Conservation (phyloP, 2,888 invertebrate genomes). For the Drosophila picticornis region DNA sequence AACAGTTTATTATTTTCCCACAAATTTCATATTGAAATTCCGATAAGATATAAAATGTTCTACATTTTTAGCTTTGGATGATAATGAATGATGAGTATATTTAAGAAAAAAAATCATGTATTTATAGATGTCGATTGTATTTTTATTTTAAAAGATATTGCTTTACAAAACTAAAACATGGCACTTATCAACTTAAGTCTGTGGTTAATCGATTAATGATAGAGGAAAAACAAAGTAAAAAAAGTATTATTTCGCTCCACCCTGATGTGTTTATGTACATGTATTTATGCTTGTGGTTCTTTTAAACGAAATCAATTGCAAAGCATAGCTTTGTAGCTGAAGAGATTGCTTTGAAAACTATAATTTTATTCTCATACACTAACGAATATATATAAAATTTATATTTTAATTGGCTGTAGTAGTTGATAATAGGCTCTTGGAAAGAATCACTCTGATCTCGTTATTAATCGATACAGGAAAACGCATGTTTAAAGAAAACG, state of each 20-base stretch:
- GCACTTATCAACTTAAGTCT: not conserved
- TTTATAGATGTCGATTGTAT: not conserved
- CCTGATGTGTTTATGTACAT: not conserved
- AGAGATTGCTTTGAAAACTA: not conserved
- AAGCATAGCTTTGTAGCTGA: not conserved
- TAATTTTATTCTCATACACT: not conserved
- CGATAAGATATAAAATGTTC: not conserved
- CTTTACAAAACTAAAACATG: not conserved
- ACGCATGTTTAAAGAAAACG: not conserved
- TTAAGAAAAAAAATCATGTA: not conserved
- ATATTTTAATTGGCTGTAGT: not conserved
- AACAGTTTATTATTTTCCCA: not conserved
- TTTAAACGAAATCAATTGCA: not conserved
- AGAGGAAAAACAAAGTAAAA: not conserved
- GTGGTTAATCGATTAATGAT: not conserved
- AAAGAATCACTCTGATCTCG: not conserved
- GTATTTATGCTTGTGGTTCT: not conserved
- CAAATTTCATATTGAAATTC: not conserved
- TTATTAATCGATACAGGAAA: not conserved
- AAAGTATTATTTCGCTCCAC: not conserved
- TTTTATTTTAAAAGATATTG: not conserved
- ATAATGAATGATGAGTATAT: not conserved
- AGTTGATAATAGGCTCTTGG: not conserved
- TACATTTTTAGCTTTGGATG: not conserved
- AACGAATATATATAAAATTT: not conserved